Evolutionary conservation across 1,140 invertebrate genomes (phyloP), one percentile per base, ranked within the genome.

Genomic region (Solenopsis invicta): DNA sequence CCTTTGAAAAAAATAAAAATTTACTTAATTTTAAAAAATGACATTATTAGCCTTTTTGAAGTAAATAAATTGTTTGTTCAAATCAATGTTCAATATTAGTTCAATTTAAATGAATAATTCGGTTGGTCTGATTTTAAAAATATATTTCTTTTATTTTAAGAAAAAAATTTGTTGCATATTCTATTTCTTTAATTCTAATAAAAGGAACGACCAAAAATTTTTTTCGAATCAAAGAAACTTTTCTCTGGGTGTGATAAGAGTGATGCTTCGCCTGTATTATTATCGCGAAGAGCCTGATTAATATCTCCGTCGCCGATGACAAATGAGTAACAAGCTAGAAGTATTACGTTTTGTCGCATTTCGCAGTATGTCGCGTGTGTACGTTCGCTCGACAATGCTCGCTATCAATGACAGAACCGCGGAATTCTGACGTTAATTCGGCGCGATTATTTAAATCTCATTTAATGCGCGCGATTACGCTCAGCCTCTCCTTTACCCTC

Each of bases 331-430:
- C 80, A 74, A 82, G 24, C 37, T 61, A 34, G 18, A 82, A 61
- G 54, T 74, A 50, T 80, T 54, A n/a, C 62, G n/a, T 54, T 41
- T 80, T 69, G 77, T 80, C 77, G 62, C 62, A 78, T 64, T 24
- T 64, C 10, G 48, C 18, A n/a, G n/a, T 41, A 80, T n/a, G 61
- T 45, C 24, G 56, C 61, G 34, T 61, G 16, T 78, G 76, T 21
- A n/a, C n/a, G 48, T 41, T 59, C 45, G 54, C 59, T 34, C 29
- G 29, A 29, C 29, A 29, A 59, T 16, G 21, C 29, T 59, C 34
- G 61, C 45, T 54, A 62, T 41, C 50, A n/a, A 50, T n/a, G n/a
- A 21, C 16, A n/a, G 41, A 18, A 52, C 37, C 29, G 29, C 16
- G 12, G 41, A 52, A 80, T 67, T 52, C 13, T 24, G 64, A 41